A percentile compares a stretch with the other conserved stretches of the same genome.
phyloP scores from a whole-genome alignment of 2,888 invertebrate genomes.

The Lypha dubia region DNA sequence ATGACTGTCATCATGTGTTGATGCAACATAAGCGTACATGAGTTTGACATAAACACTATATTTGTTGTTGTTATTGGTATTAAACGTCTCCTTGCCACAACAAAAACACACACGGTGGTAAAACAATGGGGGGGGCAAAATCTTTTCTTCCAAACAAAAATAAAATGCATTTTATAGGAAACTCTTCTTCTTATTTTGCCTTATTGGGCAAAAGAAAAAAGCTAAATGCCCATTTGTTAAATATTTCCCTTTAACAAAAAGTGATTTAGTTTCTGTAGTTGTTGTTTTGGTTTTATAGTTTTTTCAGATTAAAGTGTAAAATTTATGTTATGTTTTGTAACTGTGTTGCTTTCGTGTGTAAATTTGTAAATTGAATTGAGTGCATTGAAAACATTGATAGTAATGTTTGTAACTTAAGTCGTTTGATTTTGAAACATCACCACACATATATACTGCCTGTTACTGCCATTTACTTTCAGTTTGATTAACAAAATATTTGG shows the following conservation, averaged over 20 bases:
- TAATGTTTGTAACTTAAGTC: conserved; percentile 54
- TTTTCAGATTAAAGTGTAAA: conserved; percentile 69
- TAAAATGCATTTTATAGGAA: conserved; percentile 53
- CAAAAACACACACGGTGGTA: conserved; percentile 70
- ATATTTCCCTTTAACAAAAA: conserved; percentile 43
- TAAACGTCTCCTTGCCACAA: conserved; percentile 7
- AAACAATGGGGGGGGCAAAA: conserved; percentile 69
- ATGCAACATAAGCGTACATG: conserved; percentile 72
- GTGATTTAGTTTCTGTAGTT: conserved; percentile 53
- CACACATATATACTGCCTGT: conserved; percentile 8
- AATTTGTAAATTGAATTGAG: conserved; percentile 55
- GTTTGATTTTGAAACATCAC: conserved; percentile 56
- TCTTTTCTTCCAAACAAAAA: conserved; percentile 50
- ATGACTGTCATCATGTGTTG: conserved; percentile 80
- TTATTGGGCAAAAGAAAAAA: neutral
- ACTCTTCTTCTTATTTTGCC: conserved; percentile 10
- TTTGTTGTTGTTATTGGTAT: conserved; percentile 2
- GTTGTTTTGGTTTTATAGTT: conserved; percentile 7
- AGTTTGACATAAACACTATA: conserved; percentile 71
- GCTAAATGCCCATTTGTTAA: conserved; percentile 50
- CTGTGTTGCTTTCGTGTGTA: conserved; percentile 23
- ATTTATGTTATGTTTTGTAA: conserved; percentile 69
- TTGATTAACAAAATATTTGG: conserved; percentile 3
- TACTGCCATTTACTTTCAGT: neutral
- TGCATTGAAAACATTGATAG: neutral